Conservation (phyloP, 2,797 vertebrate genomes). For the Rhinophrynus dorsalis region DNA sequence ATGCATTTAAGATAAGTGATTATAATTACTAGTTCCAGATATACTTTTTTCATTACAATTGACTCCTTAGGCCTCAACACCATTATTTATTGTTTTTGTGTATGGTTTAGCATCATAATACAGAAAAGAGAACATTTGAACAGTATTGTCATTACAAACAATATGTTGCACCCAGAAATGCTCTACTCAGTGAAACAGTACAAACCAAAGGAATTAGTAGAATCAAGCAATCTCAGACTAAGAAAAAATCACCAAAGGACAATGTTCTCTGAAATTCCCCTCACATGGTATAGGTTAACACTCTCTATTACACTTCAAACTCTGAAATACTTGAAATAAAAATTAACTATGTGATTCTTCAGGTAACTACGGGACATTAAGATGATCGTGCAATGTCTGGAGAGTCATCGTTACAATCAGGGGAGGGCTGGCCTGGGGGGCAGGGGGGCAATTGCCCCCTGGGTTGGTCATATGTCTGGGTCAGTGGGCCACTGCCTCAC, state of each 20-base stretch:
- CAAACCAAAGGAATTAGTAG: not conserved
- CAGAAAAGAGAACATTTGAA: not conserved
- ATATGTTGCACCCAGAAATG: not conserved
- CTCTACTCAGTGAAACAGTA: not conserved
- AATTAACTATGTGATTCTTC: slow-evolving; percentile 27
- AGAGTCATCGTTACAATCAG: too few species aligned
- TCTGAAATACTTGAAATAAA: slow-evolving; percentile 19
- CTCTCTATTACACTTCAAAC: slow-evolving; percentile 16
- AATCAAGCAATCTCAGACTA: not conserved
- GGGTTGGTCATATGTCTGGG: too few species aligned
- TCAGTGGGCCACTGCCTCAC: too few species aligned
- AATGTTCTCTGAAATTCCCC: slow-evolving; percentile 27
- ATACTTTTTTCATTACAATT: not conserved
- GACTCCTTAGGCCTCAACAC: not conserved
- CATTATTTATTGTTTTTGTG: not conserved
- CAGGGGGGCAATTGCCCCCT: too few species aligned
- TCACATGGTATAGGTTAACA: slow-evolving; percentile 5
- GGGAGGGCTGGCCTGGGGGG: too few species aligned
- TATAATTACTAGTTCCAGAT: not conserved
- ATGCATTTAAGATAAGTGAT: too few species aligned
- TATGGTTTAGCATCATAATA: not conserved
- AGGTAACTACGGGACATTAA: slow-evolving; percentile 4
- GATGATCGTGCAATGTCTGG: not conserved
- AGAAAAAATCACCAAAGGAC: slow-evolving; percentile 22
- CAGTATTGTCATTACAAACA: not conserved